These are phyloP conservation scores for Pseudomyrmex concolor DNA, from an alignment of 1,140 invertebrate genomes.

Conservation along the genomic window DNA sequence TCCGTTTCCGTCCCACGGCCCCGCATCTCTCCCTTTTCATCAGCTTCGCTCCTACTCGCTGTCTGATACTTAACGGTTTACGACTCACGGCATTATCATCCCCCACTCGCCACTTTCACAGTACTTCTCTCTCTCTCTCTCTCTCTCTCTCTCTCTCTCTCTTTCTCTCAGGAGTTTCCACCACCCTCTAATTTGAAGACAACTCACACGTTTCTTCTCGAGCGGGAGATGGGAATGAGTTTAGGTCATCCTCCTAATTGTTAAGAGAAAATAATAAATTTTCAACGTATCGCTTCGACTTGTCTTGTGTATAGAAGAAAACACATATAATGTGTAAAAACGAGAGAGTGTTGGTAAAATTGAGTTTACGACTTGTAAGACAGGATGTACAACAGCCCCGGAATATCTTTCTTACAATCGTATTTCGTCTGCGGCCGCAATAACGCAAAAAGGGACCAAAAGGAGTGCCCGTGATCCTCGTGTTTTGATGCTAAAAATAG, in stretches of 20 bases:
- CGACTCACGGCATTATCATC: slow-evolving; percentile 77
- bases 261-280: too few species aligned
- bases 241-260: too few species aligned
- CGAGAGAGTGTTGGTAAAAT: background rate
- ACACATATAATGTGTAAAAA: background rate
- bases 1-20: slow-evolving; percentile 82
- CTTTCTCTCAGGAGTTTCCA: slow-evolving; percentile 65
- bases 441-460: slow-evolving; percentile 48
- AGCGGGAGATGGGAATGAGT: too few species aligned
- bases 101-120: slow-evolving; percentile 48
- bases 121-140: slow-evolving; percentile 13
- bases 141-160: too few species aligned
- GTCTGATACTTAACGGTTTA: slow-evolving; percentile 81
- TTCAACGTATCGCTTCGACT: background rate
- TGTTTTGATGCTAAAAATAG: slow-evolving; percentile 75
- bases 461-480: slow-evolving; percentile 26
- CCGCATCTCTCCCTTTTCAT: slow-evolving; percentile 68
- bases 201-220: background rate
- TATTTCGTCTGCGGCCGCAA: background rate
- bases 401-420: background rate
- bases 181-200: background rate
- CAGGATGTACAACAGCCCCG: background rate
- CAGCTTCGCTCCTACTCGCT: slow-evolving; percentile 61
- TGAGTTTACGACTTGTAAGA: background rate
- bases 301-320: background rate